Evolutionary conservation across 1,140 invertebrate species (phyloP).

Genomic region (Drosophila bipectinata): DNA sequence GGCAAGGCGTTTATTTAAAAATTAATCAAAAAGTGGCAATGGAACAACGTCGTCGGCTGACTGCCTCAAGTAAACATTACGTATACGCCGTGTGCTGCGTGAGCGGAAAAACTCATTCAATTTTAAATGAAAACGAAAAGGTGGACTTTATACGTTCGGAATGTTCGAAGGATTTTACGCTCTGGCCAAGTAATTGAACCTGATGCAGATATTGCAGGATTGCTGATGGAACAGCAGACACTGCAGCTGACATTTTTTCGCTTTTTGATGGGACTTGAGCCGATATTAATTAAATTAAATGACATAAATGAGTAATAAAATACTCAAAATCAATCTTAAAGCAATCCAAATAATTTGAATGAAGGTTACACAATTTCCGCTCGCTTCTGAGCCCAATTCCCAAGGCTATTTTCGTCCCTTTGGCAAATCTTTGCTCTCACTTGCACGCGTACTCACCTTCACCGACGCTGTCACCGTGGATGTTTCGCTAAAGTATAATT

Average conservation of each 20-base stretch:
- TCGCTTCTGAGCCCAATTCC: neutral
- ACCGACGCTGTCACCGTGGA: conserved; percentile 92
- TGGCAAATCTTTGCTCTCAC: conserved; percentile 8
- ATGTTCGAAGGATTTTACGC: conserved; percentile 7
- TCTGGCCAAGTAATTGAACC: conserved; percentile 9
- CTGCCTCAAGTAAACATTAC: conserved; percentile 65
- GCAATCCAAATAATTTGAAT: neutral
- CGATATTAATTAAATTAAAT: neutral
- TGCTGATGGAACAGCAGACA: neutral
- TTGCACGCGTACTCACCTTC: conserved; percentile 82
- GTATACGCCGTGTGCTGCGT: conserved; percentile 50
- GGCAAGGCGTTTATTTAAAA: conserved; percentile 76
- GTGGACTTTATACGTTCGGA: conserved; percentile 5
- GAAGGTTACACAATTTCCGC: conserved; percentile 4
- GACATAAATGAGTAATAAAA: neutral
- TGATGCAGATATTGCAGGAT: neutral
- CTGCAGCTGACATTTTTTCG: neutral
- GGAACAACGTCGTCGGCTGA: conserved; percentile 12
- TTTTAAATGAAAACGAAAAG: conserved; percentile 56
- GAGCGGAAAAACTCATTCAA: conserved; percentile 45
- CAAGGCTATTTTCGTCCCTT: neutral
- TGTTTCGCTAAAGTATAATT: conserved; percentile 94
- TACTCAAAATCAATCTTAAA: neutral
- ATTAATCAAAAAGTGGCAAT: conserved; percentile 80
- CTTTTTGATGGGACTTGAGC: neutral